Base-by-base conservation (phyloP, 2,113 vertebrate genomes). In the Hemiscyllium ocellatum region DNA sequence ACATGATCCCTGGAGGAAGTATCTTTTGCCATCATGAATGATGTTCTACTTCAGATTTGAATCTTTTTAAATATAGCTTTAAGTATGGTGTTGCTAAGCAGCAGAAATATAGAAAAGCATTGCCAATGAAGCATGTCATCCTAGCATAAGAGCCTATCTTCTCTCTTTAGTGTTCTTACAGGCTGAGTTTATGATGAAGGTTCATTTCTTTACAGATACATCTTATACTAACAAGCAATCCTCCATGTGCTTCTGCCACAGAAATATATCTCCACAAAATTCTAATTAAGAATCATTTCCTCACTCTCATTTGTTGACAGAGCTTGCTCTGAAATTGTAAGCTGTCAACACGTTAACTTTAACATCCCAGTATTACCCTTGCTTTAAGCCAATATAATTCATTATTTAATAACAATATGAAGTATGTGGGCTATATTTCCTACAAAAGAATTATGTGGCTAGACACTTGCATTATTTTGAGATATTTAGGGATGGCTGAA, bases 51-150 rank as follows among this genome's bases (percentile, higher is more conserved):
- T 95, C 72, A 47, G 50, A 72, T 95, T 29, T 70, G 93, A 94
- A 94, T 68, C 91, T 94, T 69, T 70, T 94, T 50, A 94, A 94
- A 94, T 94, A 94, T 94, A 70, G 37, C 68, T 94, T 94, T 70
- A 94, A 95, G 68, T 72, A 52, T 76, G 69, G 94, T 76, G 94
- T 95, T 70, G 94, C 94, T 95, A 72, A 72, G 68, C 68, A 95
- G 69, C 94, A 76, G 37, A 47, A 95, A 95, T 72, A 72, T 72
- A 29, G 68, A 42, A 72, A 95, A 47, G 69, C 68, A 70, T 76
- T 20, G 42, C 68, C 68, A 76, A 22, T 95, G 94, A 72, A 72
- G 68, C 93, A 95, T 72, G 47, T 95, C 68, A 95, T 50, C 68
- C 94, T 5, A 95, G 8, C 26, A 33, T 50, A 95, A 26, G 69